Evolutionary conservation across 2,888 invertebrate species (phyloP).

Genomic region (Parochlus steinenii): DNA sequence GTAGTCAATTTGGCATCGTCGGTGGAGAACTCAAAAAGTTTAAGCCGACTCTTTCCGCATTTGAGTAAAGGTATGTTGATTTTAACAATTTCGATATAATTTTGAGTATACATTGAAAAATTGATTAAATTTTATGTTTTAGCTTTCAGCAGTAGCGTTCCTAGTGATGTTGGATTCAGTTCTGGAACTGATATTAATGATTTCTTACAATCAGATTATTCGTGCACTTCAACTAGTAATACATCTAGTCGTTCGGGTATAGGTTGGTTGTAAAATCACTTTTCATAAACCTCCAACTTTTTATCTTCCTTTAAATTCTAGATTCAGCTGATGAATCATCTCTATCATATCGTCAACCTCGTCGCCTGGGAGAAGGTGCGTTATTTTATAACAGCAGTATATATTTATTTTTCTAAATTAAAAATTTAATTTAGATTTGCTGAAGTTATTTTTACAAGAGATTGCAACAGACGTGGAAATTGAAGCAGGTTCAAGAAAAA

Average conservation of each 20-base stretch:
- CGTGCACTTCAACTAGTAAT: slow-evolving; percentile 38
- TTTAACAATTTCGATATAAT: not conserved
- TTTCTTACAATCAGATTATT: slow-evolving; percentile 33
- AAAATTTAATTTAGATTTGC: too few species aligned
- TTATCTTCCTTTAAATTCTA: slow-evolving; percentile 18
- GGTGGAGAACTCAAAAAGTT: slow-evolving; percentile 38
- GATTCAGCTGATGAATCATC: slow-evolving; percentile 34
- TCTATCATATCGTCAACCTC: slow-evolving; percentile 33
- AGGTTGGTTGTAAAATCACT: slow-evolving; percentile 24
- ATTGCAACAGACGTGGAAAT: slow-evolving; percentile 77
- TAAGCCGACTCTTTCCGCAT: slow-evolving; percentile 46
- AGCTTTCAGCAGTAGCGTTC: slow-evolving; percentile 29
- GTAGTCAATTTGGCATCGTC: slow-evolving; percentile 35
- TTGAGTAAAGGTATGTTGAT: slow-evolving; percentile 32
- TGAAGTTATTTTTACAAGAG: slow-evolving; percentile 83
- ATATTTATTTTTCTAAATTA: too few species aligned
- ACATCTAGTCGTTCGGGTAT: slow-evolving; percentile 40
- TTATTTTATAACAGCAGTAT: too few species aligned
- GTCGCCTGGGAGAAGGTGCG: slow-evolving; percentile 64
- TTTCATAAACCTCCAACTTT: not conserved
- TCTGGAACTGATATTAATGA: slow-evolving; percentile 30
- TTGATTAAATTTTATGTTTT: slow-evolving; percentile 3
- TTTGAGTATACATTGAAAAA: not conserved
- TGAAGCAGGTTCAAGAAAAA: slow-evolving; percentile 64
- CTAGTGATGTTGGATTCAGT: slow-evolving; percentile 25